Evolutionary conservation across 1,140 invertebrate genomes (phyloP).

Genomic region (Drosophila nigrodunni): DNA sequence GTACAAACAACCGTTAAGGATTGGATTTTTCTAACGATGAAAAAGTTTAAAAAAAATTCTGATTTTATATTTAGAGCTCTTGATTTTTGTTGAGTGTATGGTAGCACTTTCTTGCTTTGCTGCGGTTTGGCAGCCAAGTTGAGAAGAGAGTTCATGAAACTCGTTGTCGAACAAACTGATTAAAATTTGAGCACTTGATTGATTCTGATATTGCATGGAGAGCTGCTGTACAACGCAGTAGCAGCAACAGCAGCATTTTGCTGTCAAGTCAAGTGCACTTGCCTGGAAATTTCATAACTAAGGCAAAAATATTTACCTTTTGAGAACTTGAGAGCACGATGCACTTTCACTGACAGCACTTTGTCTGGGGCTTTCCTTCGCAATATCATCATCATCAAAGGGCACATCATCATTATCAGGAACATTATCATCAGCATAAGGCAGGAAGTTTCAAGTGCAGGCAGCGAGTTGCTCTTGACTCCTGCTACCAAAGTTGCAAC

Average conservation of each 20-base stretch:
- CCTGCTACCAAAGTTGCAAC: constrained; percentile 4
- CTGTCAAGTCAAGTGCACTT: constrained; percentile 41
- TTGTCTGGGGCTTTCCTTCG: neutral
- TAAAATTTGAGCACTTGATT: constrained; percentile 79
- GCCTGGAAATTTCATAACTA: constrained; percentile 73
- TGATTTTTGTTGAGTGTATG: neutral
- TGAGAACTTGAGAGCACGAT: constrained; percentile 62
- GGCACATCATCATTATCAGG: too few relatives aligned
- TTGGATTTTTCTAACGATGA: too few relatives aligned
- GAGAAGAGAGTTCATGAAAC: constrained; percentile 60
- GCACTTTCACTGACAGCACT: constrained; percentile 50
- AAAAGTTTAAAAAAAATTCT: too few relatives aligned
- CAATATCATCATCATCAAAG: too few relatives aligned
- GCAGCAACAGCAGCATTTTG: neutral
- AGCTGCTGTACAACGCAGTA: too few relatives aligned
- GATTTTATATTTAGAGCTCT: too few relatives aligned
- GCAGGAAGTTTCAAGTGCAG: constrained; percentile 41
- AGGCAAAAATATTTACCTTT: constrained; percentile 78
- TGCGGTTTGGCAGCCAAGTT: constrained; percentile 65
- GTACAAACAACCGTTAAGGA: too few relatives aligned
- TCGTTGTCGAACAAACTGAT: constrained; percentile 69
- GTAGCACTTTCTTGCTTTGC: constrained; percentile 13
- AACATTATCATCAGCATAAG: neutral
- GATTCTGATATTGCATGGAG: constrained; percentile 63
- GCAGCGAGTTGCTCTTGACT: constrained; percentile 5